Conservation (phyloP, 2,797 vertebrate genomes). For the Sebastes diaconus region DNA sequence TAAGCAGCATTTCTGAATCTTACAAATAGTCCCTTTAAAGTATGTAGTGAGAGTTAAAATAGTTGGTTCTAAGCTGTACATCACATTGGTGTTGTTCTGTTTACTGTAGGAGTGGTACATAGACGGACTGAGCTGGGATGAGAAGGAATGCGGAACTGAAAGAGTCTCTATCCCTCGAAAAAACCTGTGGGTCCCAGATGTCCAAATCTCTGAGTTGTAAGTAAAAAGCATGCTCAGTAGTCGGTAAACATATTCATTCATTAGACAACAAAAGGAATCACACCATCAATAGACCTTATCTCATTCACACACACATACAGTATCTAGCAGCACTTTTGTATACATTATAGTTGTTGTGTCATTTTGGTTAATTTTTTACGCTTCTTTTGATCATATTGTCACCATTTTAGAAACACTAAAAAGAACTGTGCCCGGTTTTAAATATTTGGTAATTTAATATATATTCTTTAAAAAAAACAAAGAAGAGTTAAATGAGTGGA, state of each 20-base stretch:
- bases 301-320: not conserved
- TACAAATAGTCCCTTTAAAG: not conserved
- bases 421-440: not conserved
- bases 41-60: not conserved
- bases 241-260: not conserved
- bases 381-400: not conserved
- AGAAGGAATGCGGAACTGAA: constrained; percentile 45
- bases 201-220: constrained; percentile 47
- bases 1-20: too few species aligned
- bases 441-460: not conserved
- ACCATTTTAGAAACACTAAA: not conserved
- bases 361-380: not conserved
- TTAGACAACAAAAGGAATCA: not conserved
- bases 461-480: not conserved
- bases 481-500: not conserved
- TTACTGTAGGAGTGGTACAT: constrained; percentile 55
- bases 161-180: constrained; percentile 51
- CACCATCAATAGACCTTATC: not conserved
- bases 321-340: not conserved
- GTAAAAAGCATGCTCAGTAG: not conserved
- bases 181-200: constrained; percentile 58
- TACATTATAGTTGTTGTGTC: not conserved
- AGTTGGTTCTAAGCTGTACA: not conserved
- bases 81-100: not conserved
- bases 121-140: constrained; percentile 58